Evolutionary conservation across 2,797 vertebrate genomes (phyloP).

Genomic region (Dipus sagitta): DNA sequence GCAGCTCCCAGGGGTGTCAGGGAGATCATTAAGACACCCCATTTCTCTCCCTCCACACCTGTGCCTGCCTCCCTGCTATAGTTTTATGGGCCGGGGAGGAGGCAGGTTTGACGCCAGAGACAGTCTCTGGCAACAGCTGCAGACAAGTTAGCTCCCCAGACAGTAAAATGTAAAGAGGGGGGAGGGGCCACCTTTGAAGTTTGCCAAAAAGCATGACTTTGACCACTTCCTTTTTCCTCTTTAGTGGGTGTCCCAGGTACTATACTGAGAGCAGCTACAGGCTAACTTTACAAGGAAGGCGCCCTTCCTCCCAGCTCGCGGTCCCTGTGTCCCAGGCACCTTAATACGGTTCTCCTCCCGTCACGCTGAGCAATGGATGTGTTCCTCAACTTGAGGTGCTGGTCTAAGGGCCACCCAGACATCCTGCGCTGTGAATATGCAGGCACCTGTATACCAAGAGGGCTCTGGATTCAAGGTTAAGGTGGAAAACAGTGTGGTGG

Average conservation of each 20-base stretch:
- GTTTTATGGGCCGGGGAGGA: conserved; percentile 91
- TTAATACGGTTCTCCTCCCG: fast-evolving
- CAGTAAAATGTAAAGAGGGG: conserved; percentile 90
- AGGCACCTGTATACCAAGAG: background rate
- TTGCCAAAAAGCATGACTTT: conserved; percentile 87
- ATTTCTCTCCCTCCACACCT: conserved; percentile 88
- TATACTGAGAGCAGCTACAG: conserved; percentile 71
- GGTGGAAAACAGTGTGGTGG: background rate
- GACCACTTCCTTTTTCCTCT: conserved; percentile 89
- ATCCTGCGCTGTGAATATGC: background rate
- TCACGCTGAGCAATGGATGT: fast-evolving
- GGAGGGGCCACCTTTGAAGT: conserved; percentile 91
- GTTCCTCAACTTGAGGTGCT: background rate
- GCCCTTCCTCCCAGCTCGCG: background rate
- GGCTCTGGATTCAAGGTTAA: background rate
- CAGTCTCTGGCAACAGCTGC: conserved; percentile 88
- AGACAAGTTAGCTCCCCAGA: conserved; percentile 86
- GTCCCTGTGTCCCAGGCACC: background rate
- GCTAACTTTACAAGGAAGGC: conserved; percentile 69
- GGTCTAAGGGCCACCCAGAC: background rate
- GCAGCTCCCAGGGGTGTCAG: conserved; percentile 82
- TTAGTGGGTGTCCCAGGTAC: conserved; percentile 87
- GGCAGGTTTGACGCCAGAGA: conserved; percentile 90
- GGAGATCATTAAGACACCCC: conserved; percentile 84
- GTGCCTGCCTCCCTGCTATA: conserved; percentile 84